A percentile compares a stretch with the other conserved stretches of the same genome.
These are phyloP conservation scores for Acleris laterana DNA, from an alignment of 2,888 invertebrate species.

Conservation along the genomic window DNA sequence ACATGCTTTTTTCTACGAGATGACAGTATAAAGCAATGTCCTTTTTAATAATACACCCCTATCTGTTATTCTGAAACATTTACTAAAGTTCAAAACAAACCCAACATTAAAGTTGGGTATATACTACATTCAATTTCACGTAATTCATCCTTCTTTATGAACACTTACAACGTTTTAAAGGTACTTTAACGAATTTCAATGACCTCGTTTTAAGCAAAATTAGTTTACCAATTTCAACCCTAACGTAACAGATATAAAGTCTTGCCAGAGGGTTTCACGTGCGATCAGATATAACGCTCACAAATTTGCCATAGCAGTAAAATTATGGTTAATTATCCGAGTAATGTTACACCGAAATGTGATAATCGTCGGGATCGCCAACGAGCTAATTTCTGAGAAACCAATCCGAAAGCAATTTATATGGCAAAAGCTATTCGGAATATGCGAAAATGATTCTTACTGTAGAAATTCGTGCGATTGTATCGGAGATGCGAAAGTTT, in stretches of 20 bases:
- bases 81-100: neutral
- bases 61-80: neutral
- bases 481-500: constrained; percentile 26
- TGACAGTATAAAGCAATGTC: neutral
- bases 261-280: neutral
- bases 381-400: constrained; percentile 26
- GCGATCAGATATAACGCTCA: constrained; percentile 7
- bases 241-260: neutral
- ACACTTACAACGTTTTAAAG: constrained; percentile 1
- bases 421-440: constrained; percentile 34
- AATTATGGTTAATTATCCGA: constrained; percentile 31
- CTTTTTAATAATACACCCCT: neutral
- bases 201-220: neutral
- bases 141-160: neutral
- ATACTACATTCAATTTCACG: neutral
- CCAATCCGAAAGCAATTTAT: constrained; percentile 31
- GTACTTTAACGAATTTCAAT: neutral
- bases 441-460: constrained; percentile 27
- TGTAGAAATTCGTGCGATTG: constrained; percentile 32
- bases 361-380: constrained; percentile 27
- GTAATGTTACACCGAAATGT: constrained; percentile 35
- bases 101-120: neutral
- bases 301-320: constrained; percentile 24
- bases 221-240: neutral
- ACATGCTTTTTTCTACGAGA: too few relatives aligned